Percentiles rank a stretch among this genome's conserved stretches.
phyloP scores from a whole-genome alignment of 2,888 invertebrate genomes.

The Drosophila nr. perissopoda region DNA sequence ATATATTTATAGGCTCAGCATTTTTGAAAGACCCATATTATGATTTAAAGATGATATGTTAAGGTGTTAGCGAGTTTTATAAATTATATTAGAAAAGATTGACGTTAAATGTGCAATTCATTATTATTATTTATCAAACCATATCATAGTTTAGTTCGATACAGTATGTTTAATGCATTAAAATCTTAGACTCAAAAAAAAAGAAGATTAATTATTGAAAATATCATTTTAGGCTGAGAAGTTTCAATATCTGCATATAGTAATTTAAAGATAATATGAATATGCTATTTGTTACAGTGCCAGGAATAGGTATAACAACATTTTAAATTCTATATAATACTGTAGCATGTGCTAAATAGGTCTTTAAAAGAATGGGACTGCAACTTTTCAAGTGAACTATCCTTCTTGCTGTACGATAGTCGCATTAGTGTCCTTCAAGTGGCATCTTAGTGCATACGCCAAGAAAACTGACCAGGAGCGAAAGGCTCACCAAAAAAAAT shows the following conservation, averaged over 20 bases:
- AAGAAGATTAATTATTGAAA: not conserved
- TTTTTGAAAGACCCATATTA: not conserved
- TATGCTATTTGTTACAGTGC: not conserved
- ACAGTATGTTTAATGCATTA: not conserved
- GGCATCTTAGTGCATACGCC: slow-evolving; percentile 52
- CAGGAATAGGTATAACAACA: not conserved
- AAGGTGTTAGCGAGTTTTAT: not conserved
- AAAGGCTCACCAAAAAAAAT: slow-evolving; percentile 29
- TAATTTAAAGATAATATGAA: not conserved
- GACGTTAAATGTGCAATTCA: not conserved
- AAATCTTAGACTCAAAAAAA: not conserved
- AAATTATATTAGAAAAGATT: not conserved
- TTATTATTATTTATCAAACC: not conserved
- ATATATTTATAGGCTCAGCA: not conserved
- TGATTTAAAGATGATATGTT: not conserved
- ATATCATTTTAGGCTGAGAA: not conserved
- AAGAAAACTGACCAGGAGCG: slow-evolving; percentile 40
- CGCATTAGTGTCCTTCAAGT: slow-evolving; percentile 75
- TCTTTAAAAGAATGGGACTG: not conserved
- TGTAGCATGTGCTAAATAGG: not conserved
- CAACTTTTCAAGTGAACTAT: slow-evolving; percentile 11
- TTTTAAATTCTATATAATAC: not conserved
- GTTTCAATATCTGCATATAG: not conserved
- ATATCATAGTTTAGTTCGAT: not conserved
- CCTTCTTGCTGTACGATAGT: slow-evolving; percentile 30